Evolutionary conservation across 2,113 vertebrate species (phyloP).

Genomic region (Tylochromis polylepis): DNA sequence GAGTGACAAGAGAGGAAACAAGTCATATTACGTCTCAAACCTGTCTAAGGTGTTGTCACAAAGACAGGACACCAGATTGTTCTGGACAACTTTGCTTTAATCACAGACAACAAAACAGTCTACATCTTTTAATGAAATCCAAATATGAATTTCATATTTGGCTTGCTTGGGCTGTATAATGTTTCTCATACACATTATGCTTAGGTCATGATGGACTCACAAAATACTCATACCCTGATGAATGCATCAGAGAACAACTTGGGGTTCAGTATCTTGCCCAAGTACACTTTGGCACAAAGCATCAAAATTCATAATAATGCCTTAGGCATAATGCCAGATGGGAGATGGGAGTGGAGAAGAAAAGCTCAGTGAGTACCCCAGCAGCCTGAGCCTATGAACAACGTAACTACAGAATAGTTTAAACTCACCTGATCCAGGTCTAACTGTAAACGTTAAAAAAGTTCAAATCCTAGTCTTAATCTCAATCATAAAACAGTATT

Average conservation of each 20-base stretch:
- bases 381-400: not conserved
- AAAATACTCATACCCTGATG: not conserved
- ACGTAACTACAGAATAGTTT: not conserved
- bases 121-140: not conserved
- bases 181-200: not conserved
- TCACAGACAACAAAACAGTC: not conserved
- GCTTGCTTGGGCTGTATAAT: not conserved
- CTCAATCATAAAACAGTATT: not conserved
- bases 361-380: not conserved
- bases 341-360: not conserved
- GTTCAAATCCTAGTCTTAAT: not conserved
- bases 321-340: not conserved
- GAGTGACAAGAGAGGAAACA: not conserved
- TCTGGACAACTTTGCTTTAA: not conserved
- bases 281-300: not conserved
- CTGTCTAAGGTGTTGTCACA: not conserved
- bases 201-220: not conserved
- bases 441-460: not conserved
- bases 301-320: not conserved
- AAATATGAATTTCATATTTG: not conserved
- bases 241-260: not conserved
- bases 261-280: not conserved
- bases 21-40: not conserved
- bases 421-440: not conserved
- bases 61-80: not conserved